Base-by-base conservation (phyloP, 2,797 vertebrate species). In the Perdix hodgsoniae region DNA sequence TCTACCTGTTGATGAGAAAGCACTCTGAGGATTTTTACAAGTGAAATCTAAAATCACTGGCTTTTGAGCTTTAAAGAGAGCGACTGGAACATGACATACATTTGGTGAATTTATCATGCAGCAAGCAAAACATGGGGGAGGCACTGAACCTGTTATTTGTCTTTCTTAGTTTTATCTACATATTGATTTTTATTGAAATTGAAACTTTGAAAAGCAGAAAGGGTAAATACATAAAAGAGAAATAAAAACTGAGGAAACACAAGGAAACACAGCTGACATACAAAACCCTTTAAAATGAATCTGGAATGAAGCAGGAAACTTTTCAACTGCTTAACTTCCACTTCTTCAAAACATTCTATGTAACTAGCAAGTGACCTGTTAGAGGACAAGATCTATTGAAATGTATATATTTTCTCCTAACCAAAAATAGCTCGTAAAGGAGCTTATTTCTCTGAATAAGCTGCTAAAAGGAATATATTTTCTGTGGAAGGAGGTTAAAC, bases 321-420 rank as follows among this genome's bases (percentile, higher is more conserved):
- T 94, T 95, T 95, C 86, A 96, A 95, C 94, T 79, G 42, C 56
- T 31, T 78, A 37, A 87, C 86, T 95, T 95, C 79, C 19, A 21
- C 63, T 66, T 56, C 94, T 95, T 95, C 92, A 95, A 95, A 94
- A 93, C 93, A 66, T 17, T 87, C 5, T 81, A 2, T 66, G 35
- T 73, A 83, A 88, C 86, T 85, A 79, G 88, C 89, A 87, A 95
- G 70, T 96, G 95, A 96, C 94, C 95, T 94, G 88, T 78, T 95
- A 78, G 56, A 91, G 63, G 85, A 94, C 47, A 50, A 92, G 45
- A 40, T 95, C 73, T 84, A 79, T 78, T 89, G 87, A 74, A 70
- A 93, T 92, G 92, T 93, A 95, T 94, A 67, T 64, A 85, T 95
- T 92, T 95, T 91, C 84, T 93, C 84, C 89, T 64, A 89, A 69